Percentiles rank a stretch among this genome's conserved stretches.
These are phyloP conservation scores for Marmota flaviventris DNA, from an alignment of 2,113 vertebrate species.

Conservation along the genomic window DNA sequence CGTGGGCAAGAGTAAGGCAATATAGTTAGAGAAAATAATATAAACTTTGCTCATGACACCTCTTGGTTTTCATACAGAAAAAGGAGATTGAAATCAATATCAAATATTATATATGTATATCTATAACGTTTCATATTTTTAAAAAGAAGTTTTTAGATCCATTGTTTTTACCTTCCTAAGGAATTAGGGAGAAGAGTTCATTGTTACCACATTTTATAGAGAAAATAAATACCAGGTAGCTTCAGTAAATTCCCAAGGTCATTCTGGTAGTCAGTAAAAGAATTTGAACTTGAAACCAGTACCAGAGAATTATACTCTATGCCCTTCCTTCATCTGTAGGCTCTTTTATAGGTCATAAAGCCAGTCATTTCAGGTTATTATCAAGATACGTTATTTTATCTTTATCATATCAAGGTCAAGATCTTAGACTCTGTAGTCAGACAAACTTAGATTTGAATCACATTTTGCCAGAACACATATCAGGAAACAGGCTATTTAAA, in stretches of 20 bases:
- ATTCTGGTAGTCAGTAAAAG: background rate
- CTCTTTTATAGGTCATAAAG: background rate
- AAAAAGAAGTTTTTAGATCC: background rate
- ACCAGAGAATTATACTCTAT: background rate
- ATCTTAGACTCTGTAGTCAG: background rate
- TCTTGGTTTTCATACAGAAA: slow-evolving; percentile 30
- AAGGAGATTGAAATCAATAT: slow-evolving; percentile 1
- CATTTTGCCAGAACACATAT: background rate
- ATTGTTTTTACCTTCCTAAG: background rate
- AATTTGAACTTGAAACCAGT: background rate
- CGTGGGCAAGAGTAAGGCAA: slow-evolving; percentile 57
- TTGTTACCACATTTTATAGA: background rate
- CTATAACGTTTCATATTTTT: background rate
- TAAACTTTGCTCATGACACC: slow-evolving; percentile 4
- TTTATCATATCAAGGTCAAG: background rate
- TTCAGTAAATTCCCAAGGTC: background rate
- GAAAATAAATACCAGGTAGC: background rate
- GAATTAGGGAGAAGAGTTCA: background rate
- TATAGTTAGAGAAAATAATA: slow-evolving; percentile 34
- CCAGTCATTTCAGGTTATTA: background rate
- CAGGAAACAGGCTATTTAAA: background rate
- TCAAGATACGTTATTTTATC: background rate
- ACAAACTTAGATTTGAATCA: background rate
- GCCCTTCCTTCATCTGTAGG: accelerated
- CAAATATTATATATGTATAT: background rate